Conservation (phyloP, 2,113 vertebrate species). For the Gyps fulvus region DNA sequence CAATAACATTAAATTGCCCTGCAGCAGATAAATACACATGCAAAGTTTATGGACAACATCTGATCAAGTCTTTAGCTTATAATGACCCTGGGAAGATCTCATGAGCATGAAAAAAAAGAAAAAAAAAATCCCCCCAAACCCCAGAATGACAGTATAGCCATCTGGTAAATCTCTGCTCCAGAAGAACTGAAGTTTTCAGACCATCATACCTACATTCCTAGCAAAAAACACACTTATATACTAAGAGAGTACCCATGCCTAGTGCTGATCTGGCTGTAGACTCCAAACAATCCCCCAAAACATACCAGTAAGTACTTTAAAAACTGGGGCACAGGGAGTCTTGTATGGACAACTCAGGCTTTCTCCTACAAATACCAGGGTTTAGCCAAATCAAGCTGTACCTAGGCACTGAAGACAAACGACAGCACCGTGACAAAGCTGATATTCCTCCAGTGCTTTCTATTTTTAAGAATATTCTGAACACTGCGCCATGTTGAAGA, state of each 20-base stretch:
- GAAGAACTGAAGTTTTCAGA: neutral
- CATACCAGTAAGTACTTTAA: neutral
- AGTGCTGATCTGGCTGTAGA: neutral
- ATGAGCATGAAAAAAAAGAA: neutral
- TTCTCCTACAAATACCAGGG: neutral
- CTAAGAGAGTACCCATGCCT: neutral
- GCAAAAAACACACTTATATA: neutral
- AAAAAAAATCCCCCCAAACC: neutral
- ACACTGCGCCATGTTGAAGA: neutral
- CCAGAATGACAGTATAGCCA: neutral
- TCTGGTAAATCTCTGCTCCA: neutral
- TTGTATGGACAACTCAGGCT: neutral
- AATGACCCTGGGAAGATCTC: neutral
- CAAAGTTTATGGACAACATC: neutral
- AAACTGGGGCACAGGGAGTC: neutral
- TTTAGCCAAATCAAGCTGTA: neutral
- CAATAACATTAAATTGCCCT: neutral
- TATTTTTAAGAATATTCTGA: neutral
- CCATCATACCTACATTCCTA: neutral
- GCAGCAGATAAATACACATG: neutral
- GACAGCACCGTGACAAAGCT: rapidly evolving
- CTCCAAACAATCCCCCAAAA: neutral
- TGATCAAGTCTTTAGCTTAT: neutral
- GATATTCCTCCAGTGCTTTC: neutral
- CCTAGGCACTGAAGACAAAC: neutral